phyloP scores from a whole-genome alignment of 2,888 invertebrate species.

The Deroplatys truncata region DNA sequence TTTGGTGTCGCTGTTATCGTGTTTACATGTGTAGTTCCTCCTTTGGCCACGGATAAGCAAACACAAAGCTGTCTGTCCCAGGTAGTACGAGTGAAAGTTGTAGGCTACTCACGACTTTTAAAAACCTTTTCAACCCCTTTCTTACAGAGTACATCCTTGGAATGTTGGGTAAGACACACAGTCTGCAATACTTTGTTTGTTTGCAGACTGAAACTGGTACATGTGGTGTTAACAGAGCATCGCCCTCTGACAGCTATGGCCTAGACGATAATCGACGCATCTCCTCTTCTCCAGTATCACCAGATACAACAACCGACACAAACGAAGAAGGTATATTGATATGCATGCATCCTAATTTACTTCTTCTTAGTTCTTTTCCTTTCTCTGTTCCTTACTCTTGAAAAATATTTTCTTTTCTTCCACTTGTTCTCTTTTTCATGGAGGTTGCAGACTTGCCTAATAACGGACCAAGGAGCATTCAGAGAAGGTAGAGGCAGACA shows the following conservation, averaged over 20 bases:
- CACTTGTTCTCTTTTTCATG: neutral
- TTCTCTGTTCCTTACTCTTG: neutral
- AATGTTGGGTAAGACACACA: too few relatives aligned
- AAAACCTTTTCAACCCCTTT: too few relatives aligned
- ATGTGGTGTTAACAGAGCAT: neutral
- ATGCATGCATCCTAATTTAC: neutral
- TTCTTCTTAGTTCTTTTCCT: neutral
- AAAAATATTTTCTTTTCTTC: neutral
- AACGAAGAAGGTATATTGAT: neutral
- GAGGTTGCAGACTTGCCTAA: neutral
- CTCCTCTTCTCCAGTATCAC: neutral
- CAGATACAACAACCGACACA: neutral
- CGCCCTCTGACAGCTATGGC: neutral
- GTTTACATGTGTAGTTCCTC: too few relatives aligned
- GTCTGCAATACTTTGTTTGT: neutral
- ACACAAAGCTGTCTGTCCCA: too few relatives aligned
- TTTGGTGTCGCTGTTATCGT: too few relatives aligned
- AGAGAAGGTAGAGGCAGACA: neutral
- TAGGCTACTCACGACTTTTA: too few relatives aligned
- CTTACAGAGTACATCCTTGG: too few relatives aligned
- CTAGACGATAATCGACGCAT: neutral
- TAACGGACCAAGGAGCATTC: neutral
- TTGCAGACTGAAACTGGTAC: neutral
- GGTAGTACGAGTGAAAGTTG: too few relatives aligned
- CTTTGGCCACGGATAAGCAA: too few relatives aligned